These are phyloP conservation scores for Sebastes steindachneri DNA, from an alignment of 2,797 vertebrate species.

Conservation along the genomic window DNA sequence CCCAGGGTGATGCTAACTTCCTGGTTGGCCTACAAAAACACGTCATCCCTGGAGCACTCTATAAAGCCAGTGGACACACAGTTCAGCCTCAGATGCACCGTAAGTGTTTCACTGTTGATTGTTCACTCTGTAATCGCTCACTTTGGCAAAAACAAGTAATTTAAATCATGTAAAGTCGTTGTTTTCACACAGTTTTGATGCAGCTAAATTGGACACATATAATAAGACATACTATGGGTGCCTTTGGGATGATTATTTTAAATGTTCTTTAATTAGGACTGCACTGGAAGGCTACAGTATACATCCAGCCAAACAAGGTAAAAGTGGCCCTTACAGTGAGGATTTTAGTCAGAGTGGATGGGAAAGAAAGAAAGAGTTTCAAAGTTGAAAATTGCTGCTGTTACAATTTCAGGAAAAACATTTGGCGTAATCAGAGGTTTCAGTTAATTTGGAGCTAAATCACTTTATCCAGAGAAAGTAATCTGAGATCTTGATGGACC, in stretches of 20 bases:
- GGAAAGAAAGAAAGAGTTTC: not conserved
- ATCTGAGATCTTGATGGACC: slow-evolving; percentile 29
- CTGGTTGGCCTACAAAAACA: too few species aligned
- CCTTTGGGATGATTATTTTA: not conserved
- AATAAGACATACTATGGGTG: not conserved
- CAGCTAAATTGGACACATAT: not conserved
- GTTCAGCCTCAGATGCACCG: not conserved
- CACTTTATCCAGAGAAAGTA: slow-evolving; percentile 10
- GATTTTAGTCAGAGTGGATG: not conserved
- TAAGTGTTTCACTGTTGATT: not conserved
- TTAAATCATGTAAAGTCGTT: not conserved
- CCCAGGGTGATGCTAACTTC: too few species aligned
- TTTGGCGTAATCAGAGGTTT: not conserved
- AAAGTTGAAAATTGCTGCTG: not conserved
- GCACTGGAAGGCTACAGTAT: not conserved
- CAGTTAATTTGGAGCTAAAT: slow-evolving; percentile 16
- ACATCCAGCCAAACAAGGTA: not conserved
- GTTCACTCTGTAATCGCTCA: not conserved
- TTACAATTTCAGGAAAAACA: not conserved
- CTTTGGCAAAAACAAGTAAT: not conserved
- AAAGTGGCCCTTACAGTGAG: not conserved
- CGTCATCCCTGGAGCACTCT: too few species aligned
- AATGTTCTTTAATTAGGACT: not conserved
- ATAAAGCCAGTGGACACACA: not conserved
- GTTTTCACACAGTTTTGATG: not conserved